Conservation (phyloP, 2,888 invertebrate species). For the Acleris laterana region DNA sequence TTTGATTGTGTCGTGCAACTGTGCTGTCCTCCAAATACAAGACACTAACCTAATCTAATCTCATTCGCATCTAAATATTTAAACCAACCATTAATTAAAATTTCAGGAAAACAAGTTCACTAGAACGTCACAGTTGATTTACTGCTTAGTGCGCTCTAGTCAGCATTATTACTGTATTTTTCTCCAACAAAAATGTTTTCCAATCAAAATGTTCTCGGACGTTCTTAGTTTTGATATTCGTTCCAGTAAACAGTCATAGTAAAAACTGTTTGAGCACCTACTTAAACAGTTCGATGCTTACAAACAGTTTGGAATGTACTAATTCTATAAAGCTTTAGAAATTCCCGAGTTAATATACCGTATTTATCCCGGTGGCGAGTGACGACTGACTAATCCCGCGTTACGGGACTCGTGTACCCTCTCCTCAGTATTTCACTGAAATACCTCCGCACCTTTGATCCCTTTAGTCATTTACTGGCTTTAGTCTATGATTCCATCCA, state of each 20-base stretch:
- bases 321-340: constrained; percentile 15
- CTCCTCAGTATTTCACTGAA: constrained; percentile 32
- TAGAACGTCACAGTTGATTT: too few species aligned
- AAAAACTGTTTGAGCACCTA: background rate
- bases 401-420: constrained; percentile 8
- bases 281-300: background rate
- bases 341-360: constrained; percentile 23
- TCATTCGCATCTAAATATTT: too few species aligned
- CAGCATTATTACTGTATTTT: too few species aligned
- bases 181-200: background rate
- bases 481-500: too few species aligned
- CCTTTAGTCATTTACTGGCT: constrained; percentile 20
- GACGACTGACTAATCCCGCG: constrained; percentile 27
- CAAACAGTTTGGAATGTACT: constrained; percentile 8
- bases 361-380: constrained; percentile 34
- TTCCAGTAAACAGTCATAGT: background rate
- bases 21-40: too few species aligned
- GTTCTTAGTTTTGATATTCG: background rate
- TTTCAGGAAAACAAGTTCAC: too few species aligned
- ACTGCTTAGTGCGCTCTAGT: too few species aligned
- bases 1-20: too few species aligned
- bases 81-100: too few species aligned
- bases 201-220: background rate
- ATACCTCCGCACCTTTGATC: constrained; percentile 36
- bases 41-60: too few species aligned